Base-by-base conservation (phyloP, 2,888 invertebrate genomes). In the Zaprionus bogoriensis region DNA sequence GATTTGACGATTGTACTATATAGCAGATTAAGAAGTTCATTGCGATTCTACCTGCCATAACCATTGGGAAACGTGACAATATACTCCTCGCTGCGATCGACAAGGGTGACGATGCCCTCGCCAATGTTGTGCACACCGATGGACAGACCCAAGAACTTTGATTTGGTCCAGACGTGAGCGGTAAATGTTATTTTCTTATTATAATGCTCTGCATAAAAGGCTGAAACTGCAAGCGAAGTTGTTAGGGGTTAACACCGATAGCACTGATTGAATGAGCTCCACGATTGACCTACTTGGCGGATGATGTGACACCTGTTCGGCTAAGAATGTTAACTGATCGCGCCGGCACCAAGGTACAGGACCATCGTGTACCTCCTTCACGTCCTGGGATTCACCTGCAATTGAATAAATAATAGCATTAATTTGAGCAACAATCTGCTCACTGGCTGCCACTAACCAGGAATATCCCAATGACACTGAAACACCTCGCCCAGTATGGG, bases 241-340 rank as follows among this genome's bases (percentile, higher is more conserved):
- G 2, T 38, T 14, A 36, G 7, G 7, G n/a, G n/a, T n/a, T n/a
- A n/a, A n/a, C n/a, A n/a, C n/a, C n/a, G n/a, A n/a, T n/a, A n/a
- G n/a, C n/a, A n/a, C 2, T 36, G 7, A 3, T 14, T 32, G 10
- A 10, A 17, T 36, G 6, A 3, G 9, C n/a, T 17, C 7, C 17
- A 17, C 17, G 1, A 17, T 36, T 17, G 17, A 88, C 91, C 91
- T 92, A 96, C 96, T 97, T 73, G 99, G 99, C 41, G 99, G 99
- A 92, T 99, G 99, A 92, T 99, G 99, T 6, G 98, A 99, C 9
- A 99, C 99, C 92, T 99, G 99, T 90, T 99, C 99, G 3, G 99
- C 97, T 46, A 99, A 94, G 91, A 99, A 99, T 5, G 96, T 94
- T 7, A 99, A 92, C 89, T 99, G 97, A 92, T 96, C 94, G 42